Conservation (phyloP, 35 echinoderm and acorn worm species). For the Anneissia japonica region DNA sequence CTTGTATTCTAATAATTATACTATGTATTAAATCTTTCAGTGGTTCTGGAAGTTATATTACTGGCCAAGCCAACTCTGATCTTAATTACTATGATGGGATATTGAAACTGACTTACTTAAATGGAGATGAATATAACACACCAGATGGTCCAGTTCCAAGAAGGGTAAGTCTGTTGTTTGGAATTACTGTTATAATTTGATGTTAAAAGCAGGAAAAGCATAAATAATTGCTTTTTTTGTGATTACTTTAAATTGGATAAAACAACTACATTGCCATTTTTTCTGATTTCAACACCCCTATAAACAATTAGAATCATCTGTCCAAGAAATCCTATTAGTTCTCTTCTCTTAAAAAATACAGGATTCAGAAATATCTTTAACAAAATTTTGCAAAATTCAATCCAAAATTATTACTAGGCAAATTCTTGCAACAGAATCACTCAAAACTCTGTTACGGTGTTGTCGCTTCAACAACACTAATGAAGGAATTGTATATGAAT, state of each 20-base stretch:
- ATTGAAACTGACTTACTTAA: slow-evolving; percentile 60
- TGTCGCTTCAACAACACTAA: too few relatives aligned
- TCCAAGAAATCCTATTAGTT: too few relatives aligned
- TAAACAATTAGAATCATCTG: too few relatives aligned
- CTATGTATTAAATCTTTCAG: background rate
- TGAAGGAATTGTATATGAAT: too few relatives aligned
- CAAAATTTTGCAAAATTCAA: too few relatives aligned
- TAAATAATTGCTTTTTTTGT: background rate
- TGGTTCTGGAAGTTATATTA: background rate
- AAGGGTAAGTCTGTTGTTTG: slow-evolving; percentile 13
- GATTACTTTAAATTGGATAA: background rate
- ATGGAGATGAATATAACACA: slow-evolving; percentile 39
- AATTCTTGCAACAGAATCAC: too few relatives aligned
- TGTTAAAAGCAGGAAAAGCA: background rate
- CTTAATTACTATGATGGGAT: slow-evolving; percentile 84
- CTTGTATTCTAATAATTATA: too few relatives aligned
- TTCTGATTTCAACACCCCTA: background rate
- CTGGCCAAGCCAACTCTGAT: slow-evolving; percentile 40
- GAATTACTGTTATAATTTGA: background rate
- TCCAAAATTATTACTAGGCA: too few relatives aligned
- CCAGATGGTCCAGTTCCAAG: background rate
- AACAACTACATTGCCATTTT: background rate
- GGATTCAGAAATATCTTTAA: too few relatives aligned
- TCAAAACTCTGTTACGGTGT: too few relatives aligned
- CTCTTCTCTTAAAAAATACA: too few relatives aligned